Evolutionary conservation across 2,888 invertebrate species (phyloP).

Genomic region (Tinea pellionella): DNA sequence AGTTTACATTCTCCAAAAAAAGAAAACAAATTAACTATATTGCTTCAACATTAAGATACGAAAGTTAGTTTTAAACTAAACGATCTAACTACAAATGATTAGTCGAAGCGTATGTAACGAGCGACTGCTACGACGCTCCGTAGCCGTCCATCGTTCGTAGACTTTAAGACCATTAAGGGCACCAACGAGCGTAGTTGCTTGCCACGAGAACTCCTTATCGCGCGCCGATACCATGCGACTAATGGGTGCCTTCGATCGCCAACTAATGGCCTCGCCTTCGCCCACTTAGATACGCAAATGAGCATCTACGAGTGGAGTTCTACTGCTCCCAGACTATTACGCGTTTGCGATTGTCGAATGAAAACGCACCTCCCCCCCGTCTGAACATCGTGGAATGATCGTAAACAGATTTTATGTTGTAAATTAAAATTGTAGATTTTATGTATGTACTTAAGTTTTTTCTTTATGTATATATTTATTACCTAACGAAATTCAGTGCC

Average conservation of each 20-base stretch:
- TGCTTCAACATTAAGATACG: not conserved
- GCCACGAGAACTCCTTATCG: constrained; percentile 48
- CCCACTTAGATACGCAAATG: constrained; percentile 69
- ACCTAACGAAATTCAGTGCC: not conserved
- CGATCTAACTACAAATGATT: not conserved
- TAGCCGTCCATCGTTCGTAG: constrained; percentile 4
- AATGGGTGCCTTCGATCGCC: constrained; percentile 63
- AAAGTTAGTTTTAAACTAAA: not conserved
- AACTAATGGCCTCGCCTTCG: constrained; percentile 61
- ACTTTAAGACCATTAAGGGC: constrained; percentile 1
- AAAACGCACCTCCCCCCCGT: not conserved
- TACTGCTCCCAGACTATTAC: not conserved
- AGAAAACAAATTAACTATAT: no score
- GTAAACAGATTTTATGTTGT: constrained; percentile 11
- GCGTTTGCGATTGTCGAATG: not conserved
- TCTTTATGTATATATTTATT: constrained; percentile 4
- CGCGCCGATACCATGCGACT: constrained; percentile 47
- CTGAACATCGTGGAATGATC: not conserved
- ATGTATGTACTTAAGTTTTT: not conserved
- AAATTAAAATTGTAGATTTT: constrained; percentile 13
- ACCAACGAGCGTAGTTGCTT: not conserved
- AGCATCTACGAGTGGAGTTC: constrained; percentile 44
- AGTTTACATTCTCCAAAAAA: not conserved
- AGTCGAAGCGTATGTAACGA: constrained; percentile 4
- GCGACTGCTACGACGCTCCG: not conserved